These are phyloP conservation scores for Mustelus asterias DNA, from an alignment of 2,113 vertebrate species.

Conservation along the genomic window DNA sequence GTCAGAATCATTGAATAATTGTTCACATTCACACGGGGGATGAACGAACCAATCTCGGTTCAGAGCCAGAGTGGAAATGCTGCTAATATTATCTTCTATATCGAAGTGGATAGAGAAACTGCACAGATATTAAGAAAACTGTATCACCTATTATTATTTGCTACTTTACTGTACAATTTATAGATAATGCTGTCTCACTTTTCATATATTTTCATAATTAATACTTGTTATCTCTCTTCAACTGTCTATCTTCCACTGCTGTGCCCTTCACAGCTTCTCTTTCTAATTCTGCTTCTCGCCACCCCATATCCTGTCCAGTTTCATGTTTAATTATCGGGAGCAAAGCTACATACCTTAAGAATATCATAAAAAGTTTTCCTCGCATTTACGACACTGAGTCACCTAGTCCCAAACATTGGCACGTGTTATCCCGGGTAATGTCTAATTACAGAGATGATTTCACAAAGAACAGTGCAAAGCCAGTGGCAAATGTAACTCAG, in stretches of 20 bases:
- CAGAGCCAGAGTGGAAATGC: background rate
- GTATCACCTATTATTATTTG: background rate
- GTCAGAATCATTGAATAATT: conserved; percentile 14
- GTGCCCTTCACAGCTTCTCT: background rate
- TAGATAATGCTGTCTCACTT: background rate
- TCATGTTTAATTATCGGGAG: background rate
- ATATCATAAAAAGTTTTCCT: background rate
- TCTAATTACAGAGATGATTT: background rate
- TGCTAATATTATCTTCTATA: background rate
- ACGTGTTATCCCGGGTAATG: background rate
- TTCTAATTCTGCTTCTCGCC: background rate
- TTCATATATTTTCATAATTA: background rate
- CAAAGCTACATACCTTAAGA: background rate
- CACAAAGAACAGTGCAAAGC: background rate
- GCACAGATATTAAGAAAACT: background rate
- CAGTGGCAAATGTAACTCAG: background rate
- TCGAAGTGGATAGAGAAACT: background rate
- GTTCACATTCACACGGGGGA: background rate
- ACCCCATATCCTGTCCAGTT: background rate
- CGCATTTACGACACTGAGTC: background rate
- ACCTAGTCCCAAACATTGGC: background rate
- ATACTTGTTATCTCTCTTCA: background rate
- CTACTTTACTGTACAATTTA: background rate
- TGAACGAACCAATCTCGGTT: background rate
- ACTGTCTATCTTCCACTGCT: background rate